Base-by-base conservation (phyloP, 2,888 invertebrate genomes). In the Ochropacha duplaris region DNA sequence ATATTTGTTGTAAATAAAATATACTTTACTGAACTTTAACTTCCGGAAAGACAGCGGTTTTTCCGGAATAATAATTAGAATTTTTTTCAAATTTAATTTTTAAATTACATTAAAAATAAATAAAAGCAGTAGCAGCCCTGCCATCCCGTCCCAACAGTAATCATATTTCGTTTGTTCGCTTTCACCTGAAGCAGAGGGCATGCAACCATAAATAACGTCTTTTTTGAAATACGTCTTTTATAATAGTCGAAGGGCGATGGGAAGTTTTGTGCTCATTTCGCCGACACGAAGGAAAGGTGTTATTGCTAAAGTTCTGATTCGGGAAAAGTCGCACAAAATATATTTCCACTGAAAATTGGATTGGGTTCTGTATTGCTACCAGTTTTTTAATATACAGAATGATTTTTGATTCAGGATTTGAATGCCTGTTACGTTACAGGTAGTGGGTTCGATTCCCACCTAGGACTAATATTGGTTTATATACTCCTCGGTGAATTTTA, bases 151-250 rank as follows among this genome's bases (percentile, higher is more conserved):
- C 51, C 31, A 19, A 31, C 22, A 22, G 52, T 52, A 52, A 52
- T 52, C 52, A 52, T 52, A 52, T 52, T 52, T 34, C 31, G 34
- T 31, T 52, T 52, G 52, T 52, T 52, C 52, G 19, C 22, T 52
- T 19, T 44, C 44, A 44, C 31, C 52, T 22, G 31, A 31, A 52
- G 51, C 51, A 52, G 19, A 36, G 36, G 44, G 44, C 11, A 22
- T 51, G 52, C 34, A 31, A 52, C 31, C 31, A 11, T 31, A 31
- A 22, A 19, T 52, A 52, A 31, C 19, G 19, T 9, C 44, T 19
- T 19, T 44, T 44, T 44, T 44, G 44, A 44, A 44, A 44, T 44
- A 44, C 9, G 44, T 44, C 44, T 19, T 44, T 44, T 44, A 44
- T 44, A 44, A 44, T 44, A 44, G 44, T 19, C 44, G 44, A 44